phyloP scores from a whole-genome alignment of 2,113 vertebrate species.

The Coptodon bakossiorum region DNA sequence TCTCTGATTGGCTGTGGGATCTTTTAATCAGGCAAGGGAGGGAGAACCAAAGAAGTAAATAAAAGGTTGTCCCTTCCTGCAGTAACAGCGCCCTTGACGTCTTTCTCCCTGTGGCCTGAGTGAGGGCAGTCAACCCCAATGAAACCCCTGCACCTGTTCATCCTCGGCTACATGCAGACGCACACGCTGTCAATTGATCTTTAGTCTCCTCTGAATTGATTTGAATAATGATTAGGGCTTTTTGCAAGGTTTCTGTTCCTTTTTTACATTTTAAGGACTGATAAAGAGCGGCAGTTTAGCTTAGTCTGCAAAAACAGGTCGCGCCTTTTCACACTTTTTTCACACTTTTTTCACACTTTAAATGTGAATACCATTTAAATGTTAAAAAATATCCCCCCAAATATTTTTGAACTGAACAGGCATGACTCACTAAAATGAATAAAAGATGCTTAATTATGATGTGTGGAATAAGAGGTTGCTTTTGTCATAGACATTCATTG shows the following conservation, averaged over 20 bases:
- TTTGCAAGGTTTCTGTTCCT: neutral
- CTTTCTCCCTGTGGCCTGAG: neutral
- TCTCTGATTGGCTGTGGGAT: neutral
- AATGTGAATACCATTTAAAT: neutral
- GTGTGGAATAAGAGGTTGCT: neutral
- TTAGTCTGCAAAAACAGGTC: neutral
- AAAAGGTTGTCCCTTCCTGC: neutral
- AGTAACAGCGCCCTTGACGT: neutral
- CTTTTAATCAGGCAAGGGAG: neutral
- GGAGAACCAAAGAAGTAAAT: neutral
- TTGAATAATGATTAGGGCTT: neutral
- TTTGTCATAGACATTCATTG: neutral
- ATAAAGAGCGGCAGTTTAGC: neutral
- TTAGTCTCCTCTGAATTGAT: neutral
- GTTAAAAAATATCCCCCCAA: neutral
- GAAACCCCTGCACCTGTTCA: slow-evolving; percentile 28
- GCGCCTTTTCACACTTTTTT: neutral
- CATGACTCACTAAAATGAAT: neutral
- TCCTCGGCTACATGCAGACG: neutral
- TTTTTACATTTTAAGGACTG: neutral
- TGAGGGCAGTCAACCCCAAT: neutral
- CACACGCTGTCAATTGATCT: neutral
- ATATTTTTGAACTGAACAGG: neutral
- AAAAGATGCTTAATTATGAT: neutral
- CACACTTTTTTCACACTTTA: neutral